A percentile compares a stretch with the other conserved stretches of the same genome.
Conservation (phyloP, 2,797 vertebrate species). For the Luscinia luscinia region DNA sequence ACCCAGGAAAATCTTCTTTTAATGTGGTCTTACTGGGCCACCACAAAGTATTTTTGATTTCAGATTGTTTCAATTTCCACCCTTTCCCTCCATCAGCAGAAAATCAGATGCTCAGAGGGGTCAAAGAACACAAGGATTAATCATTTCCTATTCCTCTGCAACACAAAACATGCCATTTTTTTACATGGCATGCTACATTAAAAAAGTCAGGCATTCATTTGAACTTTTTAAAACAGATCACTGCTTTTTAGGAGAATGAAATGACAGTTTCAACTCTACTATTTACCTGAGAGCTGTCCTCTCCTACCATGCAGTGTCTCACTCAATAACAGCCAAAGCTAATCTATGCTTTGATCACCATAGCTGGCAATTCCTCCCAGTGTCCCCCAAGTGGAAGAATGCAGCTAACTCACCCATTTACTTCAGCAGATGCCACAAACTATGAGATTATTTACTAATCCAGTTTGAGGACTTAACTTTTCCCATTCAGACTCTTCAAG, state of each 20-base stretch:
- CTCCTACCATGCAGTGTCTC: not conserved
- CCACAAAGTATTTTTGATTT: conserved; percentile 1
- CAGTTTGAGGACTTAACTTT: conserved; percentile 81
- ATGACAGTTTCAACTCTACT: not conserved
- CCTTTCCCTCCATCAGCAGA: not conserved
- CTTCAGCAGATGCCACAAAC: conserved; percentile 81
- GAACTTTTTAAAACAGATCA: not conserved
- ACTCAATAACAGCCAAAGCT: conserved; percentile 30
- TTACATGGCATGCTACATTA: not conserved
- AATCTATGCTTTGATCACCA: conserved; percentile 70
- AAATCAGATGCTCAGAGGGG: not conserved
- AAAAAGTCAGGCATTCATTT: not conserved
- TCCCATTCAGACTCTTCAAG: conserved; percentile 82
- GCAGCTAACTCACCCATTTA: conserved; percentile 69
- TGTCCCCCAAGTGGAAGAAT: conserved; percentile 73
- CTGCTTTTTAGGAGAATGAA: not conserved
- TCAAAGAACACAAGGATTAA: not conserved
- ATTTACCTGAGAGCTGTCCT: conserved; percentile 33
- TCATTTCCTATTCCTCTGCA: not conserved
- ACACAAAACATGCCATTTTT: not conserved
- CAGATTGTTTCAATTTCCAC: not conserved
- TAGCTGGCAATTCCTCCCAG: conserved; percentile 62
- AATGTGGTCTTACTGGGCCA: not conserved
- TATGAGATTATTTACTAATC: conserved; percentile 87
- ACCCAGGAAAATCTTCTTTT: not conserved